These are phyloP conservation scores for Marmota flaviventris DNA, from an alignment of 2,113 vertebrate genomes.

Conservation along the genomic window DNA sequence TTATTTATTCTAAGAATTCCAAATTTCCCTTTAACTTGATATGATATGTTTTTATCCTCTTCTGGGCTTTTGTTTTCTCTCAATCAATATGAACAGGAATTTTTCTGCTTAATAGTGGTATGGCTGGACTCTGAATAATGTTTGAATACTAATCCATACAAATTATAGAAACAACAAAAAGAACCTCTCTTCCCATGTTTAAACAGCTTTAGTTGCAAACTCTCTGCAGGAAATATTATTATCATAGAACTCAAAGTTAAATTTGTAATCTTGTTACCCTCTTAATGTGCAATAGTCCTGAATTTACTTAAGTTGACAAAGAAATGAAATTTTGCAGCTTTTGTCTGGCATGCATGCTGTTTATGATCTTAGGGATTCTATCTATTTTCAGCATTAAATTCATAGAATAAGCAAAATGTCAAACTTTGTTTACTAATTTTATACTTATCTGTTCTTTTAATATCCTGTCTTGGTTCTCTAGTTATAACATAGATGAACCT, in stretches of 20 bases:
- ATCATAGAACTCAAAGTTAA: constrained; percentile 46
- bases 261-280: constrained; percentile 61
- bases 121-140: neutral
- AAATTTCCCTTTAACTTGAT: neutral
- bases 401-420: constrained; percentile 86
- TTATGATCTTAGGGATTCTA: constrained; percentile 80
- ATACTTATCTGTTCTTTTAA: constrained; percentile 89
- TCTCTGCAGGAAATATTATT: constrained; percentile 54
- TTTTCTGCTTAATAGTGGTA: neutral
- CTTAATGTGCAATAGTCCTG: neutral
- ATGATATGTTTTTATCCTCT: neutral
- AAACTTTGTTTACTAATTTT: constrained; percentile 91
- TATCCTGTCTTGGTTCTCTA: constrained; percentile 92
- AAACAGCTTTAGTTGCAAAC: constrained; percentile 6
- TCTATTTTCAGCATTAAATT: constrained; percentile 85
- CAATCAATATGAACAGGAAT: neutral
- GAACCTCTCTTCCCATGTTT: neutral
- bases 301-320: constrained; percentile 65
- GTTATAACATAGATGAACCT: constrained; percentile 90
- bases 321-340: constrained; percentile 39
- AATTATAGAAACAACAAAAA: neutral
- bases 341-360: constrained; percentile 62
- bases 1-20: neutral
- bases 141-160: neutral
- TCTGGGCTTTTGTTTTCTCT: constrained; percentile 5